Evolutionary conservation across 2,888 invertebrate genomes (phyloP).

Genomic region (Auanema sp.): DNA sequence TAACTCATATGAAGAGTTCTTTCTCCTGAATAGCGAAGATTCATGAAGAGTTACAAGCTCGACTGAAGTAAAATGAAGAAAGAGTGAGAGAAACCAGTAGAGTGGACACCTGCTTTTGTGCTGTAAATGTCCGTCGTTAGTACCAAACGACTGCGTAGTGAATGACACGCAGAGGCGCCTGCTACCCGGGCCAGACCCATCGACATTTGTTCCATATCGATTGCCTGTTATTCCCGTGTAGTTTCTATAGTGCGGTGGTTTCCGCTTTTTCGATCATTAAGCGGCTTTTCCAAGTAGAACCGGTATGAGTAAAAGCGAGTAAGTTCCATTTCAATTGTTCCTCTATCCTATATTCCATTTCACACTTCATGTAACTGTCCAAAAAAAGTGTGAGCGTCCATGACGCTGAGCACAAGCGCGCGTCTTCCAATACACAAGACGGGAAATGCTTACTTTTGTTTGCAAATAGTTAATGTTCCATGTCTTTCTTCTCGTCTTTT

Average conservation of each 20-base stretch:
- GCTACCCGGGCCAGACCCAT: constrained; percentile 16
- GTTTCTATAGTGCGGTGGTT: too few species aligned
- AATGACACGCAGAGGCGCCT: constrained; percentile 12
- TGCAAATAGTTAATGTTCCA: neutral
- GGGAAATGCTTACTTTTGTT: constrained; percentile 7
- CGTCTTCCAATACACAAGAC: constrained; percentile 3
- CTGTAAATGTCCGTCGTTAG: too few species aligned
- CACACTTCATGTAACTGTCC: neutral
- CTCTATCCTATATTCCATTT: neutral
- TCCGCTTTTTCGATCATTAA: too few species aligned
- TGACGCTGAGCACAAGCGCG: constrained; percentile 3
- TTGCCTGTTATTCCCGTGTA: constrained; percentile 12
- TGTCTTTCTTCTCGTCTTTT: neutral
- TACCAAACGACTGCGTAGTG: constrained; percentile 1
- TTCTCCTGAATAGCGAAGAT: too few species aligned
- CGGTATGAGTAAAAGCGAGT: constrained; percentile 23
- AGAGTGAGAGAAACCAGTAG: too few species aligned
- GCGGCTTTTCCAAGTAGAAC: too few species aligned
- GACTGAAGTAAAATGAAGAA: too few species aligned
- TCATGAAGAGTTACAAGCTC: too few species aligned
- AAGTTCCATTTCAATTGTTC: constrained; percentile 9
- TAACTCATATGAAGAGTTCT: too few species aligned
- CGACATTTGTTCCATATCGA: constrained; percentile 19
- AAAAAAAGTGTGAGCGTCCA: neutral
- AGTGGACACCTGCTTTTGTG: too few species aligned